Evolutionary conservation across 2,797 vertebrate genomes (phyloP), one percentile per base, ranked within the genome.

Genomic region (Danionella dracula): DNA sequence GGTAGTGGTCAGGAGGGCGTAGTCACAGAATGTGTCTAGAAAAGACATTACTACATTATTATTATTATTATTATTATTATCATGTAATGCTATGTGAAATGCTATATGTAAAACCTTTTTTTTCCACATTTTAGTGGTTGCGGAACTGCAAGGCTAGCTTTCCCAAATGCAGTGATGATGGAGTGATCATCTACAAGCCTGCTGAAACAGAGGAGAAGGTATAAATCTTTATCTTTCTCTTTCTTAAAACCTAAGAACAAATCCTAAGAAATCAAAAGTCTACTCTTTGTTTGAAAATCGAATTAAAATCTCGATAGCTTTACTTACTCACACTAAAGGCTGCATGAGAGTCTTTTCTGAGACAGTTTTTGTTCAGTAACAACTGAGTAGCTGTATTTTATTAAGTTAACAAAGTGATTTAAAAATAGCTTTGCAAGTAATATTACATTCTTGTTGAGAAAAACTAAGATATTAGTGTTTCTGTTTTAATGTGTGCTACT

Each of bases 121-220:
- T 3, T 27, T 27, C 23, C 23, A 27, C 23, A 3, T 60, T 8
- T 38, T 9, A 99, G 96, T 99, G 95, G 96, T 84, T 99, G 76
- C 90, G 85, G 81, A 95, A 92, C 78, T 99, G 95, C 79, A 96
- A 95, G 79, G 87, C 90, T 74, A 91, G 92, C 0, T 99, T 99
- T 81, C 85, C 90, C 70, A 92, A 84, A 55, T 89, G 87, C 65
- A 81, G 91, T 19, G 88, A 82, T 73, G 91, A 90, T 61, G 84
- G 87, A 1, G 92, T 94, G 48, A 86, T 94, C 67, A 93, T 90
- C 57, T 90, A 88, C 76, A 95, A 98, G 61, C 93, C 94, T 32
- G 86, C 87, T 3, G 94, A 97, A 73, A 89, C 89, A 0, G 92
- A 96, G 75, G 93, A 97, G 73, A 95, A 97, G 94, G 96, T 99